These are phyloP conservation scores for Sitodiplosis mosellana DNA, from an alignment of 1,140 invertebrate genomes.

Conservation along the genomic window DNA sequence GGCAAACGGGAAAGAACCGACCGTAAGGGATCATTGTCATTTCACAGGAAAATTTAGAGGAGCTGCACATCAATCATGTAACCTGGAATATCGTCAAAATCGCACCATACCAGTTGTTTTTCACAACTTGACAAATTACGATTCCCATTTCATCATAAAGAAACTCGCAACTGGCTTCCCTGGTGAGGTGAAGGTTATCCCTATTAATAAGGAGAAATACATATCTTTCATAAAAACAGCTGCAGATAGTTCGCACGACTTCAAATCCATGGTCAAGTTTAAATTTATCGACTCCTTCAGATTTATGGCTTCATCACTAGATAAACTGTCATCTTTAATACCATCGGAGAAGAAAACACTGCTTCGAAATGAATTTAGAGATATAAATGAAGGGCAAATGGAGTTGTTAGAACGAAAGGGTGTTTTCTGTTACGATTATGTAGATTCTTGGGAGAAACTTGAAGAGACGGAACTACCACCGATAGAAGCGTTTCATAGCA, in stretches of 20 bases:
- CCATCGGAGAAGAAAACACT: conserved; percentile 13
- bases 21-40: conserved; percentile 19
- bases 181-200: conserved; percentile 16
- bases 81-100: conserved; percentile 16
- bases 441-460: conserved; percentile 14
- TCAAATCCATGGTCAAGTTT: too few relatives aligned
- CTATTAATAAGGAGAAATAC: too few relatives aligned
- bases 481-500: conserved; percentile 20
- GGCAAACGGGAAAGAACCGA: conserved; percentile 4
- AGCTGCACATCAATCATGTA: conserved; percentile 18
- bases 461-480: conserved; percentile 14
- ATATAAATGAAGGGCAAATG: conserved; percentile 11
- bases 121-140: conserved; percentile 20
- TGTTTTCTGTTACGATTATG: conserved; percentile 17
- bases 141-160: conserved; percentile 21
- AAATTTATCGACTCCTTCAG: conserved; percentile 18
- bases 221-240: too few relatives aligned
- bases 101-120: conserved; percentile 21
- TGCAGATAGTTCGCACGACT: conserved; percentile 6
- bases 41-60: conserved; percentile 17
- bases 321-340: conserved; percentile 10
- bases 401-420: conserved; percentile 13
- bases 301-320: conserved; percentile 12
- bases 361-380: conserved; percentile 7
- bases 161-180: conserved; percentile 10